Conservation (phyloP, 2,113 vertebrate genomes). For the Hucho hucho region DNA sequence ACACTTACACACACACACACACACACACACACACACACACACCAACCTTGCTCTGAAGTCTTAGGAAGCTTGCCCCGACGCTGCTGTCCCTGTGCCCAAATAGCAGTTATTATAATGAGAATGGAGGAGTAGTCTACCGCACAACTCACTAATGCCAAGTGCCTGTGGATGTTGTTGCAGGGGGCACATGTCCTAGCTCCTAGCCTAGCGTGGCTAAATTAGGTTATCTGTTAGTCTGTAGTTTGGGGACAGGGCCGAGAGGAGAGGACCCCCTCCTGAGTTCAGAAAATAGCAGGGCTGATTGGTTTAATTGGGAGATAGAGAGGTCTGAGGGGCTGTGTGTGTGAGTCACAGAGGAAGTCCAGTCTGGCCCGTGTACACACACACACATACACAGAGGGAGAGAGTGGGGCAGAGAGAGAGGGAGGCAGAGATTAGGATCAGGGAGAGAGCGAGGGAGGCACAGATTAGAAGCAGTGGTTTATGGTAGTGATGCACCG, state of each 20-base stretch:
- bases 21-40: neutral
- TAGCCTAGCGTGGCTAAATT: neutral
- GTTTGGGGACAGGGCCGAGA: neutral
- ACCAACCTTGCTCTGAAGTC: neutral
- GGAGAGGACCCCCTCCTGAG: neutral
- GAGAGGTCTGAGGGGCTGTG: constrained; percentile 5
- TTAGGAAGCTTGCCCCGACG: neutral
- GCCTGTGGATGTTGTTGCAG: too few relatives aligned
- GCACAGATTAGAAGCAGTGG: too few relatives aligned
- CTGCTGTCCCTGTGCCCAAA: neutral
- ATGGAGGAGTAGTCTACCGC: neutral
- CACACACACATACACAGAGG: constrained; percentile 34
- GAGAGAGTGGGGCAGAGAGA: too few relatives aligned
- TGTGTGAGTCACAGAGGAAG: constrained; percentile 48
- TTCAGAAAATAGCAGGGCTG: too few relatives aligned
- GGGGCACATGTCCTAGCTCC: too few relatives aligned
- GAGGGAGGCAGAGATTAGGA: too few relatives aligned
- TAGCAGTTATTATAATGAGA: neutral
- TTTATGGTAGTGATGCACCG: too few relatives aligned
- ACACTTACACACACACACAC: too few relatives aligned
- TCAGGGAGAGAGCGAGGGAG: too few relatives aligned
- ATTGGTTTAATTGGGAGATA: too few relatives aligned
- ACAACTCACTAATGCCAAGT: neutral
- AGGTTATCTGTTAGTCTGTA: neutral
- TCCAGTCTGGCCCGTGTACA: constrained; percentile 45